phyloP scores from a whole-genome alignment of 2,888 invertebrate genomes.

The Tiphia femorata region DNA sequence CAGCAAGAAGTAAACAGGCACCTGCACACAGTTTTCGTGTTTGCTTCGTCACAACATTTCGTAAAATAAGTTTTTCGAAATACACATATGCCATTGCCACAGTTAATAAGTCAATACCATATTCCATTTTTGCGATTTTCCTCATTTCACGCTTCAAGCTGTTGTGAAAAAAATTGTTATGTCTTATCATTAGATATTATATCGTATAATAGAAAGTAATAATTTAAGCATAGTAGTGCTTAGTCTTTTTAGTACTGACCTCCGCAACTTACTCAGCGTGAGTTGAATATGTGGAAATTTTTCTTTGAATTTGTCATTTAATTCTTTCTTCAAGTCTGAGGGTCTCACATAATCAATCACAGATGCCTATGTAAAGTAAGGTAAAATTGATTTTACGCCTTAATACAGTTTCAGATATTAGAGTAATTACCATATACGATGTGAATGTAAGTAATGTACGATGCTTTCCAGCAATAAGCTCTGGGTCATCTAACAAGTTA shows the following conservation, averaged over 20 bases:
- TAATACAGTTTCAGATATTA: constrained; percentile 1
- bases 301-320: constrained; percentile 96
- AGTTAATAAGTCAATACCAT: constrained; percentile 87
- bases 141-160: constrained; percentile 96
- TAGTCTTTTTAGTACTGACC: constrained; percentile 71
- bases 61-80: constrained; percentile 95
- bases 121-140: constrained; percentile 88
- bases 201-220: not conserved
- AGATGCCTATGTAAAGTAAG: constrained; percentile 77
- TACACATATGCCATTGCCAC: constrained; percentile 98
- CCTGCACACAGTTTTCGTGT: constrained; percentile 97
- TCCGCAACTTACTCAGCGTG: constrained; percentile 94
- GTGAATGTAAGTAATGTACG: constrained; percentile 88
- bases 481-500: constrained; percentile 93
- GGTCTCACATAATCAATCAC: constrained; percentile 97
- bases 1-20: constrained; percentile 92
- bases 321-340: constrained; percentile 94
- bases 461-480: constrained; percentile 90
- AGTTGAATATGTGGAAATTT: constrained; percentile 95
- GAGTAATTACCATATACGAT: constrained; percentile 78
- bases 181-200: not conserved
- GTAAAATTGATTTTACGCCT: constrained; percentile 1
- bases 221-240: too few species aligned
- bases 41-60: constrained; percentile 92
- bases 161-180: too few species aligned